phyloP scores from a whole-genome alignment of 2,888 invertebrate species.

The Epirrhoe tristata region DNA sequence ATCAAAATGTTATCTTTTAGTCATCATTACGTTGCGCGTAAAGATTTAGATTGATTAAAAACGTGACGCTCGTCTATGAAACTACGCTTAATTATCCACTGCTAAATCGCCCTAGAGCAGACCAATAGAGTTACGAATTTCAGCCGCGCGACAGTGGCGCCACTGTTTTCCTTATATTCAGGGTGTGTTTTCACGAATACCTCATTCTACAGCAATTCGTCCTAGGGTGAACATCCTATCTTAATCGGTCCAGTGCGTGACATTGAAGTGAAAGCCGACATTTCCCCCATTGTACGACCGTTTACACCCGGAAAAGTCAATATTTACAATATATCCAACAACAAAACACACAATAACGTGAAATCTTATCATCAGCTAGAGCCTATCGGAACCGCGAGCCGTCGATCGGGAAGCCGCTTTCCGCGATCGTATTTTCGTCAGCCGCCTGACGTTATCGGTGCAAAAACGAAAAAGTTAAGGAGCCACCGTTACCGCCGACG shows the following conservation, averaged over 20 bases:
- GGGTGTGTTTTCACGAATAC: slow-evolving; percentile 82
- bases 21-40: slow-evolving; percentile 37
- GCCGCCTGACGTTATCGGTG: slow-evolving; percentile 58
- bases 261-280: slow-evolving; percentile 79
- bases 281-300: slow-evolving; percentile 49
- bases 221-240: slow-evolving; percentile 78
- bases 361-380: slow-evolving; percentile 50
- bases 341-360: slow-evolving; percentile 49
- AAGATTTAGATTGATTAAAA: slow-evolving; percentile 35
- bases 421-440: slow-evolving; percentile 58
- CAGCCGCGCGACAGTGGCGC: slow-evolving; percentile 74
- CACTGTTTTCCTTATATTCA: slow-evolving; percentile 83
- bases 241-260: slow-evolving; percentile 68
- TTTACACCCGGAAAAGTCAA: slow-evolving; percentile 52
- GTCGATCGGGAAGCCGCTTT: slow-evolving; percentile 55
- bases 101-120: slow-evolving; percentile 37
- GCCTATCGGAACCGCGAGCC: slow-evolving; percentile 39
- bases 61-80: slow-evolving; percentile 32
- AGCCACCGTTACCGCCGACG: slow-evolving; percentile 73
- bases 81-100: slow-evolving; percentile 25
- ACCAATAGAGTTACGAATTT: slow-evolving; percentile 52
- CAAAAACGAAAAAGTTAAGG: slow-evolving; percentile 79
- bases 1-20: slow-evolving; percentile 40
- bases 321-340: slow-evolving; percentile 46
- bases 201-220: slow-evolving; percentile 82